A percentile compares a stretch with the other conserved stretches of the same genome.
Conservation (phyloP, 2,113 vertebrate genomes). For the Crotophaga sulcirostris region DNA sequence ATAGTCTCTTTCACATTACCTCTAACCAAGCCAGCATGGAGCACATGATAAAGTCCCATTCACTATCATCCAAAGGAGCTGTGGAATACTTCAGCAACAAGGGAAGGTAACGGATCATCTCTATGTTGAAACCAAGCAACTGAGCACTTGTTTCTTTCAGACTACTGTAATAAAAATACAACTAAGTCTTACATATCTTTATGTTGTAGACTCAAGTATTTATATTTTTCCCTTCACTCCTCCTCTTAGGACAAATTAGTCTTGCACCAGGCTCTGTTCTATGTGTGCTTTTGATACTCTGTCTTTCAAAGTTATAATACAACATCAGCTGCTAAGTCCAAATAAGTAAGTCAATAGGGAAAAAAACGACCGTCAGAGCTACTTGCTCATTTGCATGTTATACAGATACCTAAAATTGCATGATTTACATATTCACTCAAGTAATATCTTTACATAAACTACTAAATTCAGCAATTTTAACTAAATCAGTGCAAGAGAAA, state of each 20-base stretch:
- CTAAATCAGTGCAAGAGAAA: neutral
- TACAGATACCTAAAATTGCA: neutral
- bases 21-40: conserved; percentile 95
- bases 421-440: neutral
- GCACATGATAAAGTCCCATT: conserved; percentile 97
- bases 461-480: neutral
- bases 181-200: neutral
- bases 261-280: neutral
- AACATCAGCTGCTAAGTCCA: neutral
- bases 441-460: neutral
- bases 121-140: conserved; percentile 85
- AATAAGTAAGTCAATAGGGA: neutral
- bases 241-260: neutral
- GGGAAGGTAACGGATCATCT: conserved; percentile 89
- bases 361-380: neutral
- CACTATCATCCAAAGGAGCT: conserved; percentile 74
- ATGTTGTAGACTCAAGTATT: neutral
- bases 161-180: conserved; percentile 76
- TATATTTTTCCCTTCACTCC: neutral
- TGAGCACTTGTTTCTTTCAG: conserved; percentile 79
- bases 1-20: conserved; percentile 70
- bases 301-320: neutral
- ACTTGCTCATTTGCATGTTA: neutral
- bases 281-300: neutral
- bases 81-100: conserved; percentile 78